Evolutionary conservation across 2,888 invertebrate genomes (phyloP).

Genomic region (Plebejus melissa): DNA sequence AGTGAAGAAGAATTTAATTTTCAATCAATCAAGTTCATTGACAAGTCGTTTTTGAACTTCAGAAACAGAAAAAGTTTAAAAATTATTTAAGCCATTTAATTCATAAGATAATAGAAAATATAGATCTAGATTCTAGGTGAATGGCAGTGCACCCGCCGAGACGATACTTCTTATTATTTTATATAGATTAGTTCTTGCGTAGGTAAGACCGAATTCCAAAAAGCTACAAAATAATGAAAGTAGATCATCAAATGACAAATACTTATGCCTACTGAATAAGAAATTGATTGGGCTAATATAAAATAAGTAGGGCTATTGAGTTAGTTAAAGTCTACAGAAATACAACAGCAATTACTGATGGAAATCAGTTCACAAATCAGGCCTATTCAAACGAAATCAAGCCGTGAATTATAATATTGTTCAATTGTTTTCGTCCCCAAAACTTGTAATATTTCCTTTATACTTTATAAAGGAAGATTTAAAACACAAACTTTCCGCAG

Average conservation of each 20-base stretch:
- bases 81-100: too few relatives aligned
- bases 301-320: neutral
- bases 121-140: too few relatives aligned
- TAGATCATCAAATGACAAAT: neutral
- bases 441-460: neutral
- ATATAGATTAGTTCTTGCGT: too few relatives aligned
- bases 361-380: slow-evolving; percentile 14
- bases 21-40: too few relatives aligned
- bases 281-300: neutral
- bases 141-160: too few relatives aligned
- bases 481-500: neutral
- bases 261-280: neutral
- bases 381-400: slow-evolving; percentile 14
- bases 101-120: too few relatives aligned
- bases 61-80: too few relatives aligned
- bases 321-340: neutral
- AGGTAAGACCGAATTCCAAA: neutral
- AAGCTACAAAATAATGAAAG: neutral
- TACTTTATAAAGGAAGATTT: neutral
- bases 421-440: neutral
- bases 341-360: slow-evolving; percentile 2
- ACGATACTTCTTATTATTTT: too few relatives aligned
- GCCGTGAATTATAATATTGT: slow-evolving; percentile 8
- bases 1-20: too few relatives aligned
- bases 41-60: too few relatives aligned